Evolutionary conservation across 1,140 invertebrate species (phyloP), one percentile per base, ranked within the genome.

Genomic region (Scaptomyza pallida): DNA sequence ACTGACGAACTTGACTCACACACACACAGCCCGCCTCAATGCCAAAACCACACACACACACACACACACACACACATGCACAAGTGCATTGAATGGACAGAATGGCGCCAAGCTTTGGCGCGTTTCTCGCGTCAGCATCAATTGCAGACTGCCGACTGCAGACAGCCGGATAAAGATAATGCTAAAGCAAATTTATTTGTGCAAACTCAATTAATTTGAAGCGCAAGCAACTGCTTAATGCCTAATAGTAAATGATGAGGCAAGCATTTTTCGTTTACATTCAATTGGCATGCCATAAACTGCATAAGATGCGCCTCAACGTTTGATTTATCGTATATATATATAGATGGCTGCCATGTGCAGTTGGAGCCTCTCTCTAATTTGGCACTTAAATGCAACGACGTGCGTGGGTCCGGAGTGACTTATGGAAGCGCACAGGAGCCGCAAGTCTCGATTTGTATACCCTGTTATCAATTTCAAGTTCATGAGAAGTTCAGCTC

Each of bases 301-400:
- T 85, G 63, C 80, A 85, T 69, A 13, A 52, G 63, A 68, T 55
- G 48, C 56, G 48, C 51, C 51, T 60, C 59, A 44, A 26, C 60
- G 26, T 23, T 73, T 73, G 72, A 85, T 77, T 77, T 74, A 86
- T 85, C 1, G 23, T 26, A 4, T 6, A 26, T 26, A 26, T 6
- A 60, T 37, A 65, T 55, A 44, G 45, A 62, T 59, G 48, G 33
- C 45, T 56, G 64, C 64, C 77, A 71, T 70, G 54, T 80, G 77
- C 77, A 83, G 64, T 59, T 26, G 40, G 33, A 54, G 73, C 43
- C 51, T 8, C 26, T 43, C 64, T 61, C 73, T 86, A 86, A 85
- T 86, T 85, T 86, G 81, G 81, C 81, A 86, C 81, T 85, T 85
- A 85, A 85, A 85, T 86, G 81, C 81, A 85, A 51, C 64, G 73